Base-by-base conservation (phyloP, 2,888 invertebrate species). In the Ophioninae sp. region DNA sequence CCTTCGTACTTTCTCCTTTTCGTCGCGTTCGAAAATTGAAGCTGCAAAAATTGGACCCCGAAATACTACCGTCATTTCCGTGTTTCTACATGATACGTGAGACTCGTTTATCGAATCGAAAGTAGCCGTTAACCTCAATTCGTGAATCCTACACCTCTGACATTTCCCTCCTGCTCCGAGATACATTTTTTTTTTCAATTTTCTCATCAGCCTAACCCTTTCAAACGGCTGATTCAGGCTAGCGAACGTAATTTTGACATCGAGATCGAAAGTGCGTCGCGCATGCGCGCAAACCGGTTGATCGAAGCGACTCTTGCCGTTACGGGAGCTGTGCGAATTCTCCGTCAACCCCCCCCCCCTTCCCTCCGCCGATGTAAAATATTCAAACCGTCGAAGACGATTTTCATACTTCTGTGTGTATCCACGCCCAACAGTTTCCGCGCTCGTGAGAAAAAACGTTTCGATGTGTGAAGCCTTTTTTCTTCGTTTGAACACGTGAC, bases 401-500 rank as follows among this genome's bases (percentile, higher is more conserved):
- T 51, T 17, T 5, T 10, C 17, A 51, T 10, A 51, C 51, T 30
- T 3, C 30, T 3, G 51, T 51, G 51, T 51, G 17, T 17, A 17
- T 17, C 13, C 51, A 17, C 30, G 8, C 23, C 22, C 51, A 17
- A 3, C 44, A 17, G 30, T 23, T 68, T 68, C 10, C 3, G 17
- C 9, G 23, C 44, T 10, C 17, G 44, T 17, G 30, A 51, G 23
- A 68, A 51, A 23, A 51, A 68, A 68, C 17, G 51, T 68, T 23
- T 22, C 44, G 17, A 68, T 30, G 30, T 30, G 30, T 30, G 83
- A 83, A 83, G 74, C 83, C 81, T 81, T 80, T 80, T 58, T 83
- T 73, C 64, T 39, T 20, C 73, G 81, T 83, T 77, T 77, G 73
- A 77, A 69, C 74, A 77, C 73, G 74, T 74, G 80, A 80, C 80